Evolutionary conservation across 2,888 invertebrate species (phyloP).

Genomic region (Thumatha senex): DNA sequence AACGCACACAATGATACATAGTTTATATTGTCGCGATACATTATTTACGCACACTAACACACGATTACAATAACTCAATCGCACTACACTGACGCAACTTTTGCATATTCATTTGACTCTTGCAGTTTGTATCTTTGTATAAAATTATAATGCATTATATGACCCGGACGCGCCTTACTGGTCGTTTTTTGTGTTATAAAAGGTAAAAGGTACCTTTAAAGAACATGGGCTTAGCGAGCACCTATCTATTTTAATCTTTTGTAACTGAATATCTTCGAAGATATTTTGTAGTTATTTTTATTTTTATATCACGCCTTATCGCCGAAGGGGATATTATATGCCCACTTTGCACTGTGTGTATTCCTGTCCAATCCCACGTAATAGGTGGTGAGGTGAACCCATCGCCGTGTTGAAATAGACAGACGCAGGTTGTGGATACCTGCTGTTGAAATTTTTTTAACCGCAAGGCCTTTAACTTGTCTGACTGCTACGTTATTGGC

Average conservation of each 20-base stretch:
- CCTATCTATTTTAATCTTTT: constrained; percentile 30
- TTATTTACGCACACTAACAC: constrained; percentile 50
- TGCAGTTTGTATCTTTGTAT: constrained; percentile 81
- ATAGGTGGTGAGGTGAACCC: too few relatives aligned
- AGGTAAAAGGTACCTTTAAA: constrained; percentile 38
- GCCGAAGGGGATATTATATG: too few relatives aligned
- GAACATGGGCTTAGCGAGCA: constrained; percentile 16
- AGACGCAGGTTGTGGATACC: too few relatives aligned
- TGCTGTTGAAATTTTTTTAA: too few relatives aligned
- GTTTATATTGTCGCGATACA: constrained; percentile 26
- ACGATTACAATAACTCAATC: constrained; percentile 79
- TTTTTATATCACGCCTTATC: not conserved
- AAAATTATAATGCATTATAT: constrained; percentile 83
- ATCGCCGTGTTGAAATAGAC: too few relatives aligned
- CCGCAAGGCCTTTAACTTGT: too few relatives aligned
- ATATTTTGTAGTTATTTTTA: not conserved
- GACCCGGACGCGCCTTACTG: constrained; percentile 55
- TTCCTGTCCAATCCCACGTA: too few relatives aligned
- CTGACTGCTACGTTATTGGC: too few relatives aligned
- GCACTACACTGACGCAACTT: constrained; percentile 65
- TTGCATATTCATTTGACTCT: constrained; percentile 80
- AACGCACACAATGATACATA: constrained; percentile 22
- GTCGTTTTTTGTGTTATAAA: constrained; percentile 57
- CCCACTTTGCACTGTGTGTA: too few relatives aligned
- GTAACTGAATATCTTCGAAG: constrained; percentile 11